phyloP scores from a whole-genome alignment of 37 sponge, comb jelly and placozoan genomes.

The Diacarnus erythraeanus region DNA sequence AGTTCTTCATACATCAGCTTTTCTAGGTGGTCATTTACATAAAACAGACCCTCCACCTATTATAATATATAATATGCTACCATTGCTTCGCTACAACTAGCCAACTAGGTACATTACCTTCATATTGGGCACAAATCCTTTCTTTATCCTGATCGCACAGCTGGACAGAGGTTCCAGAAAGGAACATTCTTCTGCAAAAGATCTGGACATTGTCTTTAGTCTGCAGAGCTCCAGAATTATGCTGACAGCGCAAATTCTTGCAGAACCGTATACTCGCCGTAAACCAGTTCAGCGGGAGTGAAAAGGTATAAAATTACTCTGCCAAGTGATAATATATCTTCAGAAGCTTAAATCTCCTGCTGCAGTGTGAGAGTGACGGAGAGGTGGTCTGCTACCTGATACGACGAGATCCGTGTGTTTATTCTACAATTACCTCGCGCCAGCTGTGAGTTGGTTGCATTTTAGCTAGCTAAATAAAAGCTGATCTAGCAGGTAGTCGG shows the following conservation, averaged over 20 bases:
- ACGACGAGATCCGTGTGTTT: too few species aligned
- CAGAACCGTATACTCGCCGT: background rate
- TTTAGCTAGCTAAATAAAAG: too few species aligned
- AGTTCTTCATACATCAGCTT: conserved; percentile 95
- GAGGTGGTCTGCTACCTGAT: too few species aligned
- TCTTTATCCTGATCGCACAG: conserved; percentile 85
- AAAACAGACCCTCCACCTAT: conserved; percentile 97
- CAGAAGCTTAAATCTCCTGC: too few species aligned
- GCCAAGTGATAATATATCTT: too few species aligned
- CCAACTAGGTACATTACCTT: conserved; percentile 51
- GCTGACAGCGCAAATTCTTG: background rate
- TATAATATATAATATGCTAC: background rate
- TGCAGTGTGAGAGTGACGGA: too few species aligned
- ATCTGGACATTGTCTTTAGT: conserved; percentile 32
- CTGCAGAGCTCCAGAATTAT: background rate
- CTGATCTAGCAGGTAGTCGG: too few species aligned
- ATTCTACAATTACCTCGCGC: too few species aligned
- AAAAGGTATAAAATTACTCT: too few species aligned
- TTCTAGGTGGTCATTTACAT: conserved; percentile 84
- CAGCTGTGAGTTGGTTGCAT: too few species aligned
- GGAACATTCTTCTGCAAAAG: conserved; percentile 84
- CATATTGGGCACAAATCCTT: conserved; percentile 99
- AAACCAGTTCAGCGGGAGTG: background rate
- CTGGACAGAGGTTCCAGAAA: conserved; percentile 77
- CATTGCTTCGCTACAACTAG: background rate